phyloP scores from a whole-genome alignment of 2,113 vertebrate genomes.

The Upupa epops region DNA sequence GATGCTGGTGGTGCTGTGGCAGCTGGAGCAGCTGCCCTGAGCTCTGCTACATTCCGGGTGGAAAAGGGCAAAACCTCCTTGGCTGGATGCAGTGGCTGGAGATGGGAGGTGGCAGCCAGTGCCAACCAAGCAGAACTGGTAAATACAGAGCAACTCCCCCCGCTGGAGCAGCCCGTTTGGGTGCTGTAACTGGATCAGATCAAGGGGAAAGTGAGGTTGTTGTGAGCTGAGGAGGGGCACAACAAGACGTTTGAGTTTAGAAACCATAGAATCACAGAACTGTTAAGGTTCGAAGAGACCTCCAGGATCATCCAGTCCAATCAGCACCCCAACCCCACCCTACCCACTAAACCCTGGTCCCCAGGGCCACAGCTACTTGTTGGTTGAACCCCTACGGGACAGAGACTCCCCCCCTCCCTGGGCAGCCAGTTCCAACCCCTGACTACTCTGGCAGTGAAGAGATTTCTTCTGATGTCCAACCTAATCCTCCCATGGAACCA shows the following conservation, averaged over 20 bases:
- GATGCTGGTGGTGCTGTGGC: neutral
- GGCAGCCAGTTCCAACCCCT: no score
- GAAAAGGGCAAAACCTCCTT: neutral
- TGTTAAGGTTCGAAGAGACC: no score
- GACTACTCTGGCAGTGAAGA: no score
- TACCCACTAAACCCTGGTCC: no score
- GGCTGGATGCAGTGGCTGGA: neutral
- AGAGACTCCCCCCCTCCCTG: no score
- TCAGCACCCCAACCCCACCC: no score
- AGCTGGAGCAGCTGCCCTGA: neutral
- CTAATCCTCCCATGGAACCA: no score
- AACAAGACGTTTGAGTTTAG: neutral
- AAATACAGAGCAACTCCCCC: neutral
- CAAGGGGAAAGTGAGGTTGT: neutral
- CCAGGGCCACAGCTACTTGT: no score
- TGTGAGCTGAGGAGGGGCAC: neutral
- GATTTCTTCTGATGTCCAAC: no score
- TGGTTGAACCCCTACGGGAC: no score
- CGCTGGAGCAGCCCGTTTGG: accelerated
- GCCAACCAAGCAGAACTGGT: neutral
- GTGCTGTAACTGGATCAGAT: neutral
- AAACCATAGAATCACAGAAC: no score
- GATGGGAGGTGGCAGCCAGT: neutral
- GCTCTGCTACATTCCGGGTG: neutral
- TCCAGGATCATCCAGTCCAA: no score